phyloP scores from a whole-genome alignment of 2,113 vertebrate genomes.

The Tauraco erythrolophus region DNA sequence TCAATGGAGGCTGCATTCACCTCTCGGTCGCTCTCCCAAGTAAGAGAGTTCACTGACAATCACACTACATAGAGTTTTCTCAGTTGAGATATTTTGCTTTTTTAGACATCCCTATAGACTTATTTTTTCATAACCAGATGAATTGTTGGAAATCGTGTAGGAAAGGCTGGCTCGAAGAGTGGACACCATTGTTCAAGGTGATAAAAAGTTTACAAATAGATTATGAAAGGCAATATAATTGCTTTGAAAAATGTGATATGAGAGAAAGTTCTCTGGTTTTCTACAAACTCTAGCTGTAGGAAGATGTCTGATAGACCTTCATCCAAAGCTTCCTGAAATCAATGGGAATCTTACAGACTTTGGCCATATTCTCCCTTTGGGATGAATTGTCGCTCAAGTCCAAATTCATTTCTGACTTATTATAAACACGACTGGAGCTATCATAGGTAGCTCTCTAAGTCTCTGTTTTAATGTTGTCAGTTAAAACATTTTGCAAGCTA shows the following conservation, averaged over 20 bases:
- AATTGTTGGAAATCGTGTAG: background rate
- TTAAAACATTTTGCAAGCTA: background rate
- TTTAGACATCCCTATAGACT: background rate
- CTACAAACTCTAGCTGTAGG: background rate
- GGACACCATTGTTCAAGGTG: background rate
- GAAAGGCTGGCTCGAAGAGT: background rate
- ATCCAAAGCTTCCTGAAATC: background rate
- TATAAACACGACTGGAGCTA: background rate
- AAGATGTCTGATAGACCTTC: background rate
- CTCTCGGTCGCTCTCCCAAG: background rate
- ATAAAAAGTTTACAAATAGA: background rate
- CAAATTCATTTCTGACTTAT: background rate
- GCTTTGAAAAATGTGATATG: background rate
- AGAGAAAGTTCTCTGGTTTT: background rate
- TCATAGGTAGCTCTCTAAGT: background rate
- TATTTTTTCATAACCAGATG: background rate
- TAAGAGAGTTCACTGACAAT: background rate
- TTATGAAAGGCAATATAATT: background rate
- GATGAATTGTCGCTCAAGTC: background rate
- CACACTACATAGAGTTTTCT: background rate
- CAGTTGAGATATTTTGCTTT: background rate
- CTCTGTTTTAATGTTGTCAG: background rate
- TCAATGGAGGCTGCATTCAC: background rate
- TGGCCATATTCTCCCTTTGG: background rate
- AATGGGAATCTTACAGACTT: background rate